Conservation (phyloP, 30 jellyfish, hydroid and myxozoan species). For the Sanderia malayensis region DNA sequence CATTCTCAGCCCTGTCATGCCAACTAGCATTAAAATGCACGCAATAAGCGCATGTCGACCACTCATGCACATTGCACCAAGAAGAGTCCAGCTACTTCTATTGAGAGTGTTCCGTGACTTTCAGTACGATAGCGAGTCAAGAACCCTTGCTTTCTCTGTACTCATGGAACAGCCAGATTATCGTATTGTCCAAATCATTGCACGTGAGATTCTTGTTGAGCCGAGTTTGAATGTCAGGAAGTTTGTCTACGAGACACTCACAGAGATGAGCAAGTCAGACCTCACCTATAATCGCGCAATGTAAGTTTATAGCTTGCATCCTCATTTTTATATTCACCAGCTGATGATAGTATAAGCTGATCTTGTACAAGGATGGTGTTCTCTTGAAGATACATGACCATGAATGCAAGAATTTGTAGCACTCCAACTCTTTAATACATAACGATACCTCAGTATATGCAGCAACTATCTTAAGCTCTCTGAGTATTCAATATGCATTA, state of each 20-base stretch:
- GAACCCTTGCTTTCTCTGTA: slow-evolving; percentile 52
- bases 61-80: slow-evolving; percentile 37
- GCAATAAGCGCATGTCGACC: slow-evolving; percentile 47
- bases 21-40: slow-evolving; percentile 32
- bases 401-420: too few species aligned
- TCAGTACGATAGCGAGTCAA: slow-evolving; percentile 44
- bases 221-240: slow-evolving; percentile 60
- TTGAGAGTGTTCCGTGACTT: slow-evolving; percentile 51
- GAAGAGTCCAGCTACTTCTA: slow-evolving; percentile 37
- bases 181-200: slow-evolving; percentile 45
- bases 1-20: slow-evolving; percentile 29
- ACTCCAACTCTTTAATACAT: too few species aligned
- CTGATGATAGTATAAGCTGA: too few species aligned
- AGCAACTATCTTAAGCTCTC: too few species aligned
- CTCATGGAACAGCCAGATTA: slow-evolving; percentile 71
- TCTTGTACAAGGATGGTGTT: too few species aligned
- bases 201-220: slow-evolving; percentile 40
- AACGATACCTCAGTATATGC: too few species aligned
- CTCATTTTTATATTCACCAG: too few species aligned
- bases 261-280: slow-evolving; percentile 31
- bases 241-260: slow-evolving; percentile 35
- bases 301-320: too few species aligned
- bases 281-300: slow-evolving; percentile 17
- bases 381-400: too few species aligned
- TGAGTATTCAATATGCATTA: too few species aligned